phyloP scores from a whole-genome alignment of 2,888 invertebrate genomes.

The Cephus sareptanus region DNA sequence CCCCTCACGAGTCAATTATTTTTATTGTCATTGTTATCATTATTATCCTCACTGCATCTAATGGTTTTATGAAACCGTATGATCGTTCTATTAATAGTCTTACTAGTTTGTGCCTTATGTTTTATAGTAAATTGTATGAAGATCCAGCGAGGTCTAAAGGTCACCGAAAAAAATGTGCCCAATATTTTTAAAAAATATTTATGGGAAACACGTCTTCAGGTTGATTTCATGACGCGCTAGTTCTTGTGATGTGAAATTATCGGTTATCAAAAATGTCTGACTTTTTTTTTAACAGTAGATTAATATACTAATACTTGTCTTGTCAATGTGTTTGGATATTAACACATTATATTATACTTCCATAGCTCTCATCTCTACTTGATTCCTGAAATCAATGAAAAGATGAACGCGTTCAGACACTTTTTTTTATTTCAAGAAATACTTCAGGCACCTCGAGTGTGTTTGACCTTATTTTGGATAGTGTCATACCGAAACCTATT shows the following conservation, averaged over 20 bases:
- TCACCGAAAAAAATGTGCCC: not conserved
- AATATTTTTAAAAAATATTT: not conserved
- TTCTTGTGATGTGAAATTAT: not conserved
- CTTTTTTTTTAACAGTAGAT: not conserved
- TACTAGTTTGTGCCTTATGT: not conserved
- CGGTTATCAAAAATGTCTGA: not conserved
- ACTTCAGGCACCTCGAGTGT: not conserved
- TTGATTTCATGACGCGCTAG: not conserved
- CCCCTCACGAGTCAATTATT: conserved; percentile 1
- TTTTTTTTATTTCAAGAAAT: not conserved
- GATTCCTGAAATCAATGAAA: not conserved
- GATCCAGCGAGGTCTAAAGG: not conserved
- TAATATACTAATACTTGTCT: not conserved
- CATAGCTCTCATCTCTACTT: not conserved
- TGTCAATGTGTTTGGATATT: not conserved
- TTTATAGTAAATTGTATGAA: not conserved
- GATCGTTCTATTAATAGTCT: not conserved
- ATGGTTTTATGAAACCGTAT: not conserved
- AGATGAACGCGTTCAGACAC: not conserved
- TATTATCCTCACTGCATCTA: not conserved
- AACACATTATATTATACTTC: not conserved
- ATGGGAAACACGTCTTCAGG: not conserved
- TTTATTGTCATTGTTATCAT: not conserved
- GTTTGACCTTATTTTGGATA: not conserved
- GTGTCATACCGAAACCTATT: not conserved